Conservation (phyloP, 2,888 invertebrate genomes). For the Phaonia tiefii region DNA sequence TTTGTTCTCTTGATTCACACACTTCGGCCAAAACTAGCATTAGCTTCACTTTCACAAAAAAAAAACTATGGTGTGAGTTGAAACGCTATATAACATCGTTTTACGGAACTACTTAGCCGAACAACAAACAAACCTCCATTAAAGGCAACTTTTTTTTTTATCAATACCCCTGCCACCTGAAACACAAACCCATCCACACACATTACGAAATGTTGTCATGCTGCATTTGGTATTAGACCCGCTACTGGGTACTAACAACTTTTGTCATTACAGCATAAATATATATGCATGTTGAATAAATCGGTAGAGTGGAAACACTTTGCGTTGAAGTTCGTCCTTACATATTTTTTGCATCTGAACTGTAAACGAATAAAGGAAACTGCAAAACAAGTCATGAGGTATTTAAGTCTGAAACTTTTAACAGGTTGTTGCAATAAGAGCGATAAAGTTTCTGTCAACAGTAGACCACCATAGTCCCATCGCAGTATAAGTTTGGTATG, state of each 20-base stretch:
- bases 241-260: no score
- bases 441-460: no score
- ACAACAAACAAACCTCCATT: slow-evolving; percentile 36
- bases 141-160: slow-evolving; percentile 34
- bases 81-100: slow-evolving; percentile 25
- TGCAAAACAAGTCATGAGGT: slow-evolving; percentile 24
- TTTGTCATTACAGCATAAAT: no score
- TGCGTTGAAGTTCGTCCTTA: slow-evolving; percentile 34
- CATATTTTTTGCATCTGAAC: slow-evolving; percentile 29
- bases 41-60: background rate
- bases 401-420: no score
- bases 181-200: no score
- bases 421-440: no score
- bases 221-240: no score
- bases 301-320: slow-evolving; percentile 42
- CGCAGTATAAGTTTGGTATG: no score
- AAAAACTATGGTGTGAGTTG: slow-evolving; percentile 2
- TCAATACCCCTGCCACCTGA: slow-evolving; percentile 10
- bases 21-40: background rate
- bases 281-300: slow-evolving; percentile 29
- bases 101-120: slow-evolving; percentile 4
- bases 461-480: no score
- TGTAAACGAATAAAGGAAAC: slow-evolving; percentile 16
- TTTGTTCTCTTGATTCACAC: slow-evolving; percentile 31
- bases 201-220: no score